Conservation (phyloP, 2,888 invertebrate genomes). For the Microplitis deprimator region DNA sequence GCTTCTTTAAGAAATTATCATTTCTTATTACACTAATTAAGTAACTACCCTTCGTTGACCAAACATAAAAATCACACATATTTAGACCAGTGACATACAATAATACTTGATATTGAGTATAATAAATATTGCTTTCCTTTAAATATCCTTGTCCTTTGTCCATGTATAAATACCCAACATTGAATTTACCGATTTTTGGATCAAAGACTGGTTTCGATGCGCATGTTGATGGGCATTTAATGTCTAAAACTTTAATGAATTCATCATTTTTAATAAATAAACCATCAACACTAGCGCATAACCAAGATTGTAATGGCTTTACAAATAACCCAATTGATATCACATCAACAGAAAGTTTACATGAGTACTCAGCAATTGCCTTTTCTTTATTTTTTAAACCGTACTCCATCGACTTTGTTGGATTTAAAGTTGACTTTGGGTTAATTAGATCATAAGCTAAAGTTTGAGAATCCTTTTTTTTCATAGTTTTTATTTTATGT, state of each 20-base stretch:
- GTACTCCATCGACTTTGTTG: constrained; percentile 30
- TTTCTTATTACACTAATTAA: too few species aligned
- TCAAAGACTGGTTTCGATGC: constrained; percentile 37
- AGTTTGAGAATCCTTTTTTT: constrained; percentile 17
- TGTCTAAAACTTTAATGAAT: constrained; percentile 44
- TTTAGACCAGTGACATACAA: constrained; percentile 40
- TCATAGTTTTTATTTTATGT: constrained; percentile 40
- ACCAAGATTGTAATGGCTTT: constrained; percentile 43
- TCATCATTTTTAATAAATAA: constrained; percentile 45
- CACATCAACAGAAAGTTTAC: constrained; percentile 28
- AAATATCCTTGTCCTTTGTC: not conserved
- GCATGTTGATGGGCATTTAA: constrained; percentile 49
- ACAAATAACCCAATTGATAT: constrained; percentile 42
- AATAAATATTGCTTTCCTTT: constrained; percentile 25
- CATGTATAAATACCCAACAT: not conserved
- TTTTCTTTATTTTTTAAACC: constrained; percentile 42
- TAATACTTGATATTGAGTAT: constrained; percentile 39
- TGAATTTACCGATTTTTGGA: constrained; percentile 13
- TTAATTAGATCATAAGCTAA: constrained; percentile 34
- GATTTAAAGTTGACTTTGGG: constrained; percentile 13
- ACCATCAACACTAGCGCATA: constrained; percentile 47
- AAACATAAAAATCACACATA: constrained; percentile 39
- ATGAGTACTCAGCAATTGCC: constrained; percentile 37
- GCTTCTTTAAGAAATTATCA: not conserved
- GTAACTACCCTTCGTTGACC: constrained; percentile 27